Percentiles rank a stretch among this genome's conserved stretches.
Evolutionary conservation across 2,797 vertebrate genomes (phyloP).

Genomic region (Darevskia nairensis): DNA sequence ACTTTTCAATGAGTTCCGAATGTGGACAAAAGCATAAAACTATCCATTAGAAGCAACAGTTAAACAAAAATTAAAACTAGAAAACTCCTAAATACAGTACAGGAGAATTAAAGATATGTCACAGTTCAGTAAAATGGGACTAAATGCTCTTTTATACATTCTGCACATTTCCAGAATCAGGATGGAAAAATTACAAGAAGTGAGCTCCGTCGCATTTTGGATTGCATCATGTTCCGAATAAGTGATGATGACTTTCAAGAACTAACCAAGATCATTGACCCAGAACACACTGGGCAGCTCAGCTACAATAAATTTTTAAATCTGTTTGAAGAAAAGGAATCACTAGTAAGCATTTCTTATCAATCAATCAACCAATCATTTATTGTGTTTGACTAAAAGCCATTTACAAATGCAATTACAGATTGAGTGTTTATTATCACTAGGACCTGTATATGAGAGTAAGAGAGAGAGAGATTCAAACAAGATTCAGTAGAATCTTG

Average conservation of each 20-base stretch:
- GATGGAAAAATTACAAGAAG: constrained; percentile 66
- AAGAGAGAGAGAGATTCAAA: neutral
- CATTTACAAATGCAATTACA: no score
- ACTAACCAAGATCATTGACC: constrained; percentile 74
- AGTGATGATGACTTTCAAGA: constrained; percentile 75
- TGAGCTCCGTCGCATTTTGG: constrained; percentile 67
- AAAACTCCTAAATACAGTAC: neutral
- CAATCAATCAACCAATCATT: no score
- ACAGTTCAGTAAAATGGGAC: neutral
- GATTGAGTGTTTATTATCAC: no score
- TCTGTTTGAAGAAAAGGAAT: constrained; percentile 60
- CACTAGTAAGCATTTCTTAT: constrained; percentile 35
- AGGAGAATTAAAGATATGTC: neutral
- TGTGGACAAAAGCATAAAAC: neutral
- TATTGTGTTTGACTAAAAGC: neutral
- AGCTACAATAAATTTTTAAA: constrained; percentile 54
- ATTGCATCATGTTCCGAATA: constrained; percentile 55
- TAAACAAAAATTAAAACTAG: neutral
- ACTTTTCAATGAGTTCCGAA: neutral
- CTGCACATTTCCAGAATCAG: constrained; percentile 56
- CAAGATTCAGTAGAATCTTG: neutral
- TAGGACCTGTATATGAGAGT: no score
- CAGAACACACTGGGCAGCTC: constrained; percentile 65
- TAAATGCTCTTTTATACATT: neutral
- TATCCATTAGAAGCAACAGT: neutral